Conservation (phyloP, 92 coral and sea anemone genomes). For the Zoanthus sociatus region DNA sequence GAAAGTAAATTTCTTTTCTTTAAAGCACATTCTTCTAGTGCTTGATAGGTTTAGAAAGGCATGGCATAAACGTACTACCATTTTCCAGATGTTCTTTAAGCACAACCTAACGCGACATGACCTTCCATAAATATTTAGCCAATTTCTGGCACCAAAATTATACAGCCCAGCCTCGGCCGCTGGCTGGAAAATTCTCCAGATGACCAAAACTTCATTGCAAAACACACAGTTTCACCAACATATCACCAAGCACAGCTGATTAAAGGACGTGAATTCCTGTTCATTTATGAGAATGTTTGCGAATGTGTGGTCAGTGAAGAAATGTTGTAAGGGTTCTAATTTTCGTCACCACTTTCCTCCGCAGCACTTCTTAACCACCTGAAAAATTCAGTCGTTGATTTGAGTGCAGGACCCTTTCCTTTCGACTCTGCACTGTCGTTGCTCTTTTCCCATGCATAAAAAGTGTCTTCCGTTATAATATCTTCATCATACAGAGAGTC, state of each 20-base stretch:
- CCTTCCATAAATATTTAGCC: background rate
- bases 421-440: constrained; percentile 59
- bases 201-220: background rate
- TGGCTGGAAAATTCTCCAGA: background rate
- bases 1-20: background rate
- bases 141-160: background rate
- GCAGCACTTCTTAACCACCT: constrained; percentile 87
- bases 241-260: background rate
- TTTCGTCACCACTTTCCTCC: constrained; percentile 78
- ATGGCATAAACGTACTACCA: background rate
- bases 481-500: constrained; percentile 89
- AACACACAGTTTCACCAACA: background rate
- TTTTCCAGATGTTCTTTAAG: background rate
- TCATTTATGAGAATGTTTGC: background rate
- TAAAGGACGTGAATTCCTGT: background rate
- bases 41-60: background rate
- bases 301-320: background rate
- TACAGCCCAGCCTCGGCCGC: background rate
- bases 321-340: background rate
- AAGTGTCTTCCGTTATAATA: constrained; percentile 81
- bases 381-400: constrained; percentile 77
- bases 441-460: constrained; percentile 74
- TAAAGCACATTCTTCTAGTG: constrained; percentile 19
- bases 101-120: background rate
- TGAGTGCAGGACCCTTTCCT: constrained; percentile 83